Base-by-base conservation (phyloP, 35 echinoderm and acorn worm genomes). In the Ophioderma brevispina region DNA sequence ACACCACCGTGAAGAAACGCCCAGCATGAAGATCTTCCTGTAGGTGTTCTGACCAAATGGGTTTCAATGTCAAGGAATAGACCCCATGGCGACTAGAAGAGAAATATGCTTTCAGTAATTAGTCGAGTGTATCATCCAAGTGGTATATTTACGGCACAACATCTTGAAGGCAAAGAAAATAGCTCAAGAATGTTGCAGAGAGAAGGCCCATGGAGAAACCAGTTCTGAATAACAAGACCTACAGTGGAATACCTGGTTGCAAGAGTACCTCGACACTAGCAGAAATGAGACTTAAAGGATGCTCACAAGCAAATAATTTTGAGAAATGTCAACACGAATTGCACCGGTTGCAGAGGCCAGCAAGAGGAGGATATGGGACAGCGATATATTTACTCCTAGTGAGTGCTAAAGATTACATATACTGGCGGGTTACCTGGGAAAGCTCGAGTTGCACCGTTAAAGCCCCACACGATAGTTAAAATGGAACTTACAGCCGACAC, bases 291-390 rank as follows among this genome's bases (percentile, higher is more conserved):
- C 36, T 95, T 36, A 52, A 39, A 13, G 88, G 89, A 81, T 89
- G 86, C 36, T 36, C 56, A 13, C 83, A 89, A 31, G 55, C 86
- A 34, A 42, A 55, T 6, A 40, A 79, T 15, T 78, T 75, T 76
- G 78, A 30, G 11, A 30, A n/a, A n/a, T n/a, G 64, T 70, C n/a
- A 76, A 41, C 35, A 63, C 85, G 37, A 90, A 39, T 55, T 92
- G 30, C 90, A 92, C n/a, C 93, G 91, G 39, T 94, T 94, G 52
- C 82, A 80, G 87, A 94, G 33, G 87, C 87, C 4, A 94, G 92
- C 90, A 56, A 80, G 86, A n/a, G 36, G 8, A 14, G 92, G 81
- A 8, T 94, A 94, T 80, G 87, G 92, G 21, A 82, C 82, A 33
- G 80, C 81, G 37, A 91, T 37, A 3, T 87, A 90, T 40, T 38